Conservation (phyloP, 2,888 invertebrate species). For the Tiphia femorata region DNA sequence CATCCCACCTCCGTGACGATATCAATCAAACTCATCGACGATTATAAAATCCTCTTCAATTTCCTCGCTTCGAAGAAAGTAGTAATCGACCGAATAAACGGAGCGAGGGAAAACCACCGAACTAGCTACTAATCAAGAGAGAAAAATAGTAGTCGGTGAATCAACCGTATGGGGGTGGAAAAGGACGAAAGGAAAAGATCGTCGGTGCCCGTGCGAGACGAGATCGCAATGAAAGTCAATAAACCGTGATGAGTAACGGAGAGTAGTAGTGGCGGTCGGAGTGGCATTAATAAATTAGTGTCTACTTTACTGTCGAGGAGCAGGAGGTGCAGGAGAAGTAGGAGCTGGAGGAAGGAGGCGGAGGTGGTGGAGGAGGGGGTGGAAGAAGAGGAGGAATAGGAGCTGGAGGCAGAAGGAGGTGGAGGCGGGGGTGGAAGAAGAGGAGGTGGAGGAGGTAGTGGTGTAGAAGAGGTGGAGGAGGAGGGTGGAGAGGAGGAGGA, state of each 20-base stretch:
- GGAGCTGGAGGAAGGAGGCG: conserved; percentile 21
- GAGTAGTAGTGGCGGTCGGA: conserved; percentile 42
- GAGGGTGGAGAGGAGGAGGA: conserved; percentile 17
- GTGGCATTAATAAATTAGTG: conserved; percentile 64
- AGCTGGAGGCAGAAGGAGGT: conserved; percentile 18
- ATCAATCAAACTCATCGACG: too few species aligned
- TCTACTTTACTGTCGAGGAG: conserved; percentile 54
- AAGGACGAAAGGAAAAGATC: conserved; percentile 29
- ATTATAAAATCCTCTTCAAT: too few species aligned
- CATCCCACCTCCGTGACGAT: too few species aligned
- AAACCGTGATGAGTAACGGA: conserved; percentile 60
- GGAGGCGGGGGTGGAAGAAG: conserved; percentile 23
- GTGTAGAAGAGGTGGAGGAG: conserved; percentile 8
- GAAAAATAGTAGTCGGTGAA: too few species aligned
- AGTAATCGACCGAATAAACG: too few species aligned
- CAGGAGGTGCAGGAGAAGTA: conserved; percentile 40
- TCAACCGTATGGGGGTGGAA: conserved; percentile 24
- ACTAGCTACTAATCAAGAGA: too few species aligned
- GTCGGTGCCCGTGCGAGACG: conserved; percentile 32
- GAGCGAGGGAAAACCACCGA: too few species aligned
- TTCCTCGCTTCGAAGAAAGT: too few species aligned
- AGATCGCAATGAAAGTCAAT: conserved; percentile 63
- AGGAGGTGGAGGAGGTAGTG: neutral
- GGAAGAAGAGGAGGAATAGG: conserved; percentile 22
- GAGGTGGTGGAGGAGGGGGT: conserved; percentile 23